These are phyloP conservation scores for Caenorhabditis auriculariae DNA, from an alignment of 2,888 invertebrate species.

Conservation along the genomic window DNA sequence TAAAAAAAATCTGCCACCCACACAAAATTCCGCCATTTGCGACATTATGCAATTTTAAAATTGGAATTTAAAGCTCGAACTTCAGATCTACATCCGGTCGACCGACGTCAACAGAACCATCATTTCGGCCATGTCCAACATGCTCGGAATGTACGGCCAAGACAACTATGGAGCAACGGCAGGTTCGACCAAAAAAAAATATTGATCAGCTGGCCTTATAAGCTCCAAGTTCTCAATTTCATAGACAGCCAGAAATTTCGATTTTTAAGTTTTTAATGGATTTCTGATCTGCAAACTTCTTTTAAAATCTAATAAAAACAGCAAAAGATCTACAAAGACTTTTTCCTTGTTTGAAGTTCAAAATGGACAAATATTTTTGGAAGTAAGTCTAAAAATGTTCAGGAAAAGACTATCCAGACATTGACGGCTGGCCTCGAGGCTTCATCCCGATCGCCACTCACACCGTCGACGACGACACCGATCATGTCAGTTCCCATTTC, in stretches of 20 bases:
- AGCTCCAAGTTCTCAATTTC: no score
- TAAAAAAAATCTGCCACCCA: neutral
- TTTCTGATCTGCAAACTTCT: no score
- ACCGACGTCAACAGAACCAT: constrained; percentile 86
- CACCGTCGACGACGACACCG: constrained; percentile 73
- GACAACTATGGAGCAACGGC: constrained; percentile 45
- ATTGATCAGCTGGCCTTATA: no score
- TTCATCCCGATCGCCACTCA: constrained; percentile 78
- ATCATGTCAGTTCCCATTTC: constrained; percentile 65
- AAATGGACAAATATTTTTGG: no score
- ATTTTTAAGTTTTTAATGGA: no score
- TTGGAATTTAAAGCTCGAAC: neutral
- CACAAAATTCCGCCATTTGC: neutral
- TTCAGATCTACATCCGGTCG: constrained; percentile 73
- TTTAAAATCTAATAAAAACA: no score
- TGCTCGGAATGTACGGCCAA: constrained; percentile 40
- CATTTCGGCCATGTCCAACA: constrained; percentile 64
- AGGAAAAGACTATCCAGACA: constrained; percentile 19
- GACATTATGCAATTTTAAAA: constrained; percentile 64
- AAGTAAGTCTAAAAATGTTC: no score
- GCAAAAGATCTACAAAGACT: no score
- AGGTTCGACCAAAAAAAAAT: neutral
- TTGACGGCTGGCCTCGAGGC: constrained; percentile 51
- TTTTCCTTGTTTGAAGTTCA: no score
- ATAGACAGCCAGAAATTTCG: no score